Evolutionary conservation across 2,888 invertebrate species (phyloP).

Genomic region (Calameuta filiformis): DNA sequence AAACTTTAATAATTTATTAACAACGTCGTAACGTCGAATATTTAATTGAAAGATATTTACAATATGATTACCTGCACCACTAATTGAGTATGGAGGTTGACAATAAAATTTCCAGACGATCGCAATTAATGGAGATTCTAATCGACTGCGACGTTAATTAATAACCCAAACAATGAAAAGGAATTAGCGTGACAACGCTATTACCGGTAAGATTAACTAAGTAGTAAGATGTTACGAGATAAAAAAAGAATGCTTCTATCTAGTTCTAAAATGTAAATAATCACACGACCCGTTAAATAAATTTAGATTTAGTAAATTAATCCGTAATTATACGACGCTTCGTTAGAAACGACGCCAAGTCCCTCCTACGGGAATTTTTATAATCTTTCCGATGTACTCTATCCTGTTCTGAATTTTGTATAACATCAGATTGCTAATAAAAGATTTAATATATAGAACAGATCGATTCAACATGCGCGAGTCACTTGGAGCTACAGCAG

Average conservation of each 20-base stretch:
- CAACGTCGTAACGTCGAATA: background rate
- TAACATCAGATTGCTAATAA: slow-evolving; percentile 5
- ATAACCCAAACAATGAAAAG: background rate
- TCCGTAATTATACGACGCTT: slow-evolving; percentile 7
- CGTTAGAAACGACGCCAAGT: background rate
- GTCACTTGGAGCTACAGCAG: background rate
- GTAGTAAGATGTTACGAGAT: background rate
- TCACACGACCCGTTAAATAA: background rate
- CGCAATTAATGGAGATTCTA: background rate
- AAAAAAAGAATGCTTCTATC: background rate
- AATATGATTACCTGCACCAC: background rate
- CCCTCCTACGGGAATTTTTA: background rate
- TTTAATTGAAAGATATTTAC: background rate
- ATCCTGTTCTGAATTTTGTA: slow-evolving; percentile 5
- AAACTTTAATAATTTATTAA: background rate
- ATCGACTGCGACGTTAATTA: background rate
- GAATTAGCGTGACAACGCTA: background rate
- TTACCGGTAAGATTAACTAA: background rate
- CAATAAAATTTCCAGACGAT: background rate
- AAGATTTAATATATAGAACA: slow-evolving; percentile 4
- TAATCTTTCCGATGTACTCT: background rate
- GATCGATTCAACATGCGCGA: background rate
- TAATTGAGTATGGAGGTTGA: background rate
- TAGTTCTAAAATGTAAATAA: slow-evolving; percentile 21
- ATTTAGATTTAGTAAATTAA: slow-evolving; percentile 18